Evolutionary conservation across 2,888 invertebrate species (phyloP), one percentile per base, ranked within the genome.

Genomic region (Leptinotarsa peninsularis): DNA sequence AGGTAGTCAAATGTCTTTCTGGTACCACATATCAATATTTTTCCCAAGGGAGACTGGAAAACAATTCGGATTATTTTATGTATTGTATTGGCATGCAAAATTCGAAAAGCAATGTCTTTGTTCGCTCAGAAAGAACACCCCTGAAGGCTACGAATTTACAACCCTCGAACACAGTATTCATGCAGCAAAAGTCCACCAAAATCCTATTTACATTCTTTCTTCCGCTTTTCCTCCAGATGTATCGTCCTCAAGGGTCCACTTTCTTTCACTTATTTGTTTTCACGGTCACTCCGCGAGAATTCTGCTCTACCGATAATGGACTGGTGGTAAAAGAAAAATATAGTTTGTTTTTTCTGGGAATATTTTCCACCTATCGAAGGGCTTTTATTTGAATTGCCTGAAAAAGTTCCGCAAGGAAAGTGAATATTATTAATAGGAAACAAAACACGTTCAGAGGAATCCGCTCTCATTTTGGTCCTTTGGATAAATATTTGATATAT

Each of bases 221-320:
- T 83, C 81, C 82, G 81, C 82, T 80, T 82, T 79, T 78, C 72
- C 79, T 73, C 74, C 79, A 81, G 81, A 84, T 79, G 81, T 82
- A 84, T 84, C 78, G 83, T 81, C 82, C 85, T 83, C 84, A 68
- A 79, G 85, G 83, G 84, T 78, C 83, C 84, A 84, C 84, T 84
- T 83, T 80, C 81, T 84, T 84, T 84, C 84, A 85, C 85, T 85
- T 84, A 84, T 83, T 82, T 83, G 82, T 82, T 84, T 84, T 83
- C 83, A 79, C 80, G 82, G 81, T 81, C 82, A 80, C 82, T 83
- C 81, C 74, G 81, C 82, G 82, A 83, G 84, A 83, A 83, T 83
- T 83, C 81, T 79, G 81, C 79, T 80, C 81, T 77, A 81, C 74
- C 80, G 81, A 83, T 82, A 83, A 83, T 83, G 81, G 82, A 83